Conservation (phyloP, 2,113 vertebrate genomes). For the Cygnus atratus region DNA sequence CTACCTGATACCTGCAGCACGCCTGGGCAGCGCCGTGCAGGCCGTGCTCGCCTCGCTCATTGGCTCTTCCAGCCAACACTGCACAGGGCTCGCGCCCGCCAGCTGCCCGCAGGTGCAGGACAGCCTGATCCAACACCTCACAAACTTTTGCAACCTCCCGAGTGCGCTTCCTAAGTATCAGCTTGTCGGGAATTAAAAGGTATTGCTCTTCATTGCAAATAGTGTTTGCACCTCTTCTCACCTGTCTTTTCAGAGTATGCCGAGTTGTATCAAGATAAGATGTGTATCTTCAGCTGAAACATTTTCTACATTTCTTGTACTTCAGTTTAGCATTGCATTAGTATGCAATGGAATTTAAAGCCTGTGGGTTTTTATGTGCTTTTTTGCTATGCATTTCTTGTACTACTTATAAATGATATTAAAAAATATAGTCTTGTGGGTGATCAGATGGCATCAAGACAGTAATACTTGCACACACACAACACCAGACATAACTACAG, state of each 20-base stretch:
- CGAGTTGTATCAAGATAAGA: neutral
- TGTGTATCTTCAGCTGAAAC: neutral
- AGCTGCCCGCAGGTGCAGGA: neutral
- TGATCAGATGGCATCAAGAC: neutral
- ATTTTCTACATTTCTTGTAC: neutral
- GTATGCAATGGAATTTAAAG: neutral
- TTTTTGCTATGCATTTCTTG: neutral
- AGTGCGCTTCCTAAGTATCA: neutral
- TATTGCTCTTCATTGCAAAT: fast-evolving
- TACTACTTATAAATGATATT: neutral
- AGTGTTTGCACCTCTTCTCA: neutral
- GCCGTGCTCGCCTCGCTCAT: slow-evolving; percentile 73
- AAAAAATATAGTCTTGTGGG: neutral
- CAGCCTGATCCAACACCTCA: neutral
- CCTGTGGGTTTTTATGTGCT: neutral
- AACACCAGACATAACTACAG: neutral
- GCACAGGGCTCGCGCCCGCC: neutral
- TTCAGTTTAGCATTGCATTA: neutral
- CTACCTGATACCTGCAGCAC: slow-evolving; percentile 76
- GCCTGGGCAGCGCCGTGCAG: slow-evolving; percentile 74
- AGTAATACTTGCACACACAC: fast-evolving
- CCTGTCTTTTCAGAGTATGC: neutral
- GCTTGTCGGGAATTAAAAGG: neutral
- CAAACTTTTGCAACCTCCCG: neutral
- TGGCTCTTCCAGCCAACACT: slow-evolving; percentile 69